Conservation (phyloP, 2,888 invertebrate genomes). For the Lycocerus yunnanus region DNA sequence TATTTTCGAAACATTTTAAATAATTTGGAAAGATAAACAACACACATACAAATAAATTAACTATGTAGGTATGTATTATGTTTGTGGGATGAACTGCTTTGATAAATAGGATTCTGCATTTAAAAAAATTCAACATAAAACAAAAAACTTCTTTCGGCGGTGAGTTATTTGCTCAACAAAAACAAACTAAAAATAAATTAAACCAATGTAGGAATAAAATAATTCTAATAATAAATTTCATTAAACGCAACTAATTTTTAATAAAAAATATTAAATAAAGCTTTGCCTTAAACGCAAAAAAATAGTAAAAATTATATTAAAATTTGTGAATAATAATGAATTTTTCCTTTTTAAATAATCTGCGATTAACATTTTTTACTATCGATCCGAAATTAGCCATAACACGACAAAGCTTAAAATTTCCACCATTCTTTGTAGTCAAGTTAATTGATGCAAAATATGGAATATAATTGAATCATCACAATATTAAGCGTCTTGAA, state of each 20-base stretch:
- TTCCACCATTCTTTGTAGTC: background rate
- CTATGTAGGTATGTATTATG: background rate
- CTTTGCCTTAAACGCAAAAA: background rate
- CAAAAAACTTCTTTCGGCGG: background rate
- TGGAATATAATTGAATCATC: too few relatives aligned
- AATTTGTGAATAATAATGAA: background rate
- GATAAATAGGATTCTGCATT: background rate
- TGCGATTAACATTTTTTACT: background rate
- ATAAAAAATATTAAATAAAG: background rate
- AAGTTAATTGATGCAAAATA: too few relatives aligned
- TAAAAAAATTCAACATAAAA: background rate
- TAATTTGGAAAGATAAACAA: background rate
- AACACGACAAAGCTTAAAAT: background rate
- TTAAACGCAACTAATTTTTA: background rate
- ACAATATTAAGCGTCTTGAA: too few relatives aligned
- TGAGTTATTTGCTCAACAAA: background rate
- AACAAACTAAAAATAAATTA: background rate
- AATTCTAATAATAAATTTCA: background rate
- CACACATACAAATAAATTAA: background rate
- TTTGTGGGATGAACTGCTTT: background rate
- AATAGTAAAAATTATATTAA: background rate
- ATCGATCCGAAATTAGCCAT: background rate
- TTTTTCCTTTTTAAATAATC: background rate
- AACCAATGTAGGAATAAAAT: background rate
- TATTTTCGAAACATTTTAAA: background rate